Evolutionary conservation across 2,888 invertebrate genomes (phyloP), one percentile per base, ranked within the genome.

Genomic region (Nephrocerus scutellatus): DNA sequence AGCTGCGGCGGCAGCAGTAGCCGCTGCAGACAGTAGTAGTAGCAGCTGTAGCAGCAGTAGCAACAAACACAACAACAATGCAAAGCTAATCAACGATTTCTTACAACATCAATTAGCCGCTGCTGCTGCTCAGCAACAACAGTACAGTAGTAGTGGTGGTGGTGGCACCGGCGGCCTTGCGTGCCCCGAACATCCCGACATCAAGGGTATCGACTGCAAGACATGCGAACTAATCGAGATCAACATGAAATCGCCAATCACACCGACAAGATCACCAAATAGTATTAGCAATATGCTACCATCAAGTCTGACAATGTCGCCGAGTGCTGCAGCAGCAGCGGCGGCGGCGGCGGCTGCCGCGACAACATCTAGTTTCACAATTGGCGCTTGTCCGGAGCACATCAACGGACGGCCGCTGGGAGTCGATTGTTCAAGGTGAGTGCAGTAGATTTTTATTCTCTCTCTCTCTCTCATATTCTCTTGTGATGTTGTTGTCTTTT

Each of bases 301-400:
- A 31, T 48, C 51, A 21, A 49, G 51, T 38, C 41, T 52, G 25
- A 48, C 47, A 21, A 50, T 50, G 43, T 51, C 53, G 8, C 47
- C 54, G 36, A 52, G n/a, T n/a, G n/a, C 50, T 30, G 43, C 22
- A 44, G 47, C 50, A 39, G 52, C 45, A 49, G 50, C 48, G 18
- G 33, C 38, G 34, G 38, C 16, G 34, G 41, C 4, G 16, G 15
- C 43, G 30, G 18, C 8, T n/a, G 12, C 47, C 21, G 30, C 30
- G 22, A n/a, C 45, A 3, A 43, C 55, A 5, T 53, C 63, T 3
- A 67, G 66, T 44, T 70, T 90, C 47, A 89, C 90, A 62, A 90
- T 90, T 70, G 89, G 90, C 28, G 89, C 91, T 24, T 92, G 92
- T 67, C 88, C 92, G 16, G 91, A 95, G 59, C 95, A 95, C 67